Evolutionary conservation across 2,797 vertebrate species (phyloP), one percentile per base, ranked within the genome.

Genomic region (Pristis pectinata): DNA sequence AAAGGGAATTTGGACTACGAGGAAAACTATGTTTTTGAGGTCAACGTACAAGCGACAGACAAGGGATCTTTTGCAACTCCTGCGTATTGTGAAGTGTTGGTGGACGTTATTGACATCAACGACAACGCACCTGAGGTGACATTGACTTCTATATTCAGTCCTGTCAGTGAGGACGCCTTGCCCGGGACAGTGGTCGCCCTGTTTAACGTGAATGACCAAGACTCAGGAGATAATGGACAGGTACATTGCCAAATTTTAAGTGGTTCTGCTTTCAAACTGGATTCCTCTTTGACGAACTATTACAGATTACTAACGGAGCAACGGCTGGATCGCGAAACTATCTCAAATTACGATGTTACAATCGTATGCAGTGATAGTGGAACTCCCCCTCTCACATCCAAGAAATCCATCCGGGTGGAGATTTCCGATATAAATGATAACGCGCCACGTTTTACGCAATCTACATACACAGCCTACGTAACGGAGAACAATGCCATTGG

Each of bases 401-500:
- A 95, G 2, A 96, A 96, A 95, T 95, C 95, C 7, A 2, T 97
- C 94, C 95, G 95, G 0, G 94, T 97, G 0, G 77, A 95, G 2
- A 92, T 97, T 67, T 95, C 79, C 64, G 97, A 97, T 83, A 85
- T 97, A 11, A 97, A 97, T 89, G 97, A 97, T 64, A 98, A 97
- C 37, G 5, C 95, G 0, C 97, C 97, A 0, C 94, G 95, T 93
- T 97, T 97, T 96, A 95, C 94, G 7, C 96, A 97, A 64, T 49
- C 83, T 5, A 94, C 95, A 37, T 98, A 97, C 72, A 95, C 94
- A 83, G 96, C 96, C 27, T 96, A 97, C 1, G 95, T 98, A 19
- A 89, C 96, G 0, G 98, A 98, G 95, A 98, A 98, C 95, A 97
- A 97, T 82, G 96, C 96, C 0, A 95, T 95, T 49, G 96, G 97